phyloP scores from a whole-genome alignment of 2,113 vertebrate genomes.

The Lycaon pictus region DNA sequence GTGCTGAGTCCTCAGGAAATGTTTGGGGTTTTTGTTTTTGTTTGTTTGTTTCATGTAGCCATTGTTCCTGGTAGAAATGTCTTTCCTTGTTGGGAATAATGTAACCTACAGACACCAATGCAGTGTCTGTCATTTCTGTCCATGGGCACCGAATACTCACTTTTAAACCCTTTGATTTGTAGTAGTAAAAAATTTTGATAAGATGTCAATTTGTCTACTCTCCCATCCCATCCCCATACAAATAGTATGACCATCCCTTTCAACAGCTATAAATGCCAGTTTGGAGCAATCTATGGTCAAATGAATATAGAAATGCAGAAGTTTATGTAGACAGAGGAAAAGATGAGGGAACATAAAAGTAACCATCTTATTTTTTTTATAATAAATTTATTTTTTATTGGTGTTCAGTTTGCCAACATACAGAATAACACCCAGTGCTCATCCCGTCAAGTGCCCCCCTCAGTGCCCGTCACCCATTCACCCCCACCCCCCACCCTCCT shows the following conservation, averaged over 20 bases:
- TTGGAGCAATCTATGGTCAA: background rate
- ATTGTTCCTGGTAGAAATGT: background rate
- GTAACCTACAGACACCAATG: background rate
- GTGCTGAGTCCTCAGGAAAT: background rate
- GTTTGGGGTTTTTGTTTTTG: background rate
- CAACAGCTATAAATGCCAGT: background rate
- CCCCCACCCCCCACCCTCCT: too few species aligned
- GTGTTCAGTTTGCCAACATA: too few species aligned
- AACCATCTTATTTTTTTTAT: background rate
- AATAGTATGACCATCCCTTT: background rate
- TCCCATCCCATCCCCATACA: too few species aligned
- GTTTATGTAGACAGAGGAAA: background rate
- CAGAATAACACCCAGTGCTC: too few species aligned
- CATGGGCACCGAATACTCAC: background rate
- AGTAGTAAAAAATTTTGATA: background rate
- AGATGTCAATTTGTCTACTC: background rate
- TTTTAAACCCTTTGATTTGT: background rate
- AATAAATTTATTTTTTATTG: too few species aligned
- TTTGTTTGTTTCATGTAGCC: background rate
- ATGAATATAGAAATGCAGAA: background rate
- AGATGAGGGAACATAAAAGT: background rate
- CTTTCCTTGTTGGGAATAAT: background rate
- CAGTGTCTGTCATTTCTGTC: background rate
- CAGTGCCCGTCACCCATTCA: too few species aligned
- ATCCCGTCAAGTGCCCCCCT: too few species aligned